These are phyloP conservation scores for Fragariocoptes setiger DNA, from an alignment of 1,140 invertebrate species.

Conservation along the genomic window DNA sequence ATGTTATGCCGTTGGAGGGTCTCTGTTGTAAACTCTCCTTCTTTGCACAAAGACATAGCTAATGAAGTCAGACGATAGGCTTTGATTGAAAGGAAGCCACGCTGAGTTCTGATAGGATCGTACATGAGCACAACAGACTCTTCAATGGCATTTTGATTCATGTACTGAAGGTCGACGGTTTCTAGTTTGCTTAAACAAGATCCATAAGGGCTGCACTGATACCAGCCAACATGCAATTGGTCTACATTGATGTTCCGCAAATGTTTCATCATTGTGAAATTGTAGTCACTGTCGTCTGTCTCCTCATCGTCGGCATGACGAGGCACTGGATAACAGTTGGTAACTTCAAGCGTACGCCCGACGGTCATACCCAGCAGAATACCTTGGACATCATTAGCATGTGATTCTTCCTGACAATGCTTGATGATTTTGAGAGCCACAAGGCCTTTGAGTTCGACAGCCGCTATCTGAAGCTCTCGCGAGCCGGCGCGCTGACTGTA, in stretches of 20 bases:
- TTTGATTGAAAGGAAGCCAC: constrained; percentile 75
- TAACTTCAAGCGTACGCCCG: constrained; percentile 60
- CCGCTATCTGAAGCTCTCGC: no score
- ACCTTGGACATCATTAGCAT: constrained; percentile 76
- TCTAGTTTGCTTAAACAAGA: constrained; percentile 75
- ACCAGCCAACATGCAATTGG: constrained; percentile 97
- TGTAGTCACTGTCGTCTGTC: constrained; percentile 68
- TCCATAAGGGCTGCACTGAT: constrained; percentile 87
- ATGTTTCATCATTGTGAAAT: constrained; percentile 79
- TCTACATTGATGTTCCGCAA: constrained; percentile 87
- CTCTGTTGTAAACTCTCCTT: constrained; percentile 74
- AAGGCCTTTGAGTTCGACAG: no score
- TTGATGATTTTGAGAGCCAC: constrained; percentile 97
- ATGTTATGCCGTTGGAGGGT: constrained; percentile 44
- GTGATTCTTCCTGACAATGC: constrained; percentile 89
- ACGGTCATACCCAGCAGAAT: constrained; percentile 76
- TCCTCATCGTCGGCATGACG: constrained; percentile 48
- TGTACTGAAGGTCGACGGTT: constrained; percentile 48
- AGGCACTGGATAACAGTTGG: constrained; percentile 87
- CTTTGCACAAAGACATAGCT: constrained; percentile 63
- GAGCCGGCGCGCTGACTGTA: no score
- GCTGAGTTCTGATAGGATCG: constrained; percentile 77
- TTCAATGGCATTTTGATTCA: constrained; percentile 90
- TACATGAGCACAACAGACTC: constrained; percentile 96
- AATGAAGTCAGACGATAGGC: constrained; percentile 72